Evolutionary conservation across 2,113 vertebrate genomes (phyloP).

Genomic region (Pyrgilauda ruficollis): DNA sequence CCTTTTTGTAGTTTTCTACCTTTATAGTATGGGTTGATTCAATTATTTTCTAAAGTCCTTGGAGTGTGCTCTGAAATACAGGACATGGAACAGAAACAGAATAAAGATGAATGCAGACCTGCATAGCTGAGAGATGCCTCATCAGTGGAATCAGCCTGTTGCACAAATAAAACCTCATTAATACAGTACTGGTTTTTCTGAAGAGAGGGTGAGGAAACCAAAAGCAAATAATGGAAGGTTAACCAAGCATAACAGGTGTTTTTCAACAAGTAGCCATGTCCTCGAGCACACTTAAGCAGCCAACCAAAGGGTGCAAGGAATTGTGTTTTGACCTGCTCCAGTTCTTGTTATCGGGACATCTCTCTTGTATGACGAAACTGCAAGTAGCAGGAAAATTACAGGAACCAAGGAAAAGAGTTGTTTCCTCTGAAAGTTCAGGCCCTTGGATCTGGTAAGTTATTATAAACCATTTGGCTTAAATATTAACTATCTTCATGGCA

Average conservation of each 20-base stretch:
- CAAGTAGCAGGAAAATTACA: not conserved
- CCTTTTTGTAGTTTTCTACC: not conserved
- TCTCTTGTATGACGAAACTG: not conserved
- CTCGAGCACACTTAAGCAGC: not conserved
- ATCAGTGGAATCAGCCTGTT: not conserved
- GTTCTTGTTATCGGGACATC: not conserved
- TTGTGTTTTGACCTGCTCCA: not conserved
- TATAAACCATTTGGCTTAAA: not conserved
- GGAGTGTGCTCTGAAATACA: not conserved
- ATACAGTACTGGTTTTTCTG: not conserved
- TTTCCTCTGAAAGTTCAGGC: not conserved
- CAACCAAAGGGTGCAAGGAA: not conserved
- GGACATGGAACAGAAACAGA: not conserved
- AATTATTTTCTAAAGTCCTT: not conserved
- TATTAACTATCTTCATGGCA: slow-evolving; percentile 11
- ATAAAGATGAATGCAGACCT: not conserved
- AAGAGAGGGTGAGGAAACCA: not conserved
- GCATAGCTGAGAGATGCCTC: not conserved
- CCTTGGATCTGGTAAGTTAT: not conserved
- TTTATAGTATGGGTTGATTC: not conserved
- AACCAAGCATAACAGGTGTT: not conserved
- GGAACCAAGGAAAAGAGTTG: not conserved
- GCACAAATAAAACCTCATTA: not conserved
- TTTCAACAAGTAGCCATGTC: not conserved
- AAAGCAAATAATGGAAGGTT: not conserved